These are phyloP conservation scores for Melitaea cinxia DNA, from an alignment of 1,140 invertebrate genomes.

Conservation along the genomic window DNA sequence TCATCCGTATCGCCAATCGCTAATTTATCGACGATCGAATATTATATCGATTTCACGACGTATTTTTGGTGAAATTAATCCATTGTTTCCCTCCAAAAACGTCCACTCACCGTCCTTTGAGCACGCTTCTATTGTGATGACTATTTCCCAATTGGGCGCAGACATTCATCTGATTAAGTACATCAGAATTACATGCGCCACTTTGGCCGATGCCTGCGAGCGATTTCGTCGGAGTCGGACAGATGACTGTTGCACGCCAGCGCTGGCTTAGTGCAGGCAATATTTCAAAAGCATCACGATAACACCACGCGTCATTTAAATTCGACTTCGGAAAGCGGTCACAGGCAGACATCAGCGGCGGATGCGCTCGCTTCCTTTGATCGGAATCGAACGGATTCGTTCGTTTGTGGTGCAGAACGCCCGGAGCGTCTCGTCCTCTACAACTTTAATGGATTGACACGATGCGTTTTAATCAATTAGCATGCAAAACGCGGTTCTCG, in stretches of 20 bases:
- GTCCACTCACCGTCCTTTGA: conserved; percentile 34
- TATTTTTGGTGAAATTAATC: conserved; percentile 61
- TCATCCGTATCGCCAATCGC: conserved; percentile 49
- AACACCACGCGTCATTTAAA: conserved; percentile 47
- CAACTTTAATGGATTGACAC: conserved; percentile 68
- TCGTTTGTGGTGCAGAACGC: conserved; percentile 34
- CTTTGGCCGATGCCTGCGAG: conserved; percentile 31
- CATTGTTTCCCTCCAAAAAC: conserved; percentile 47
- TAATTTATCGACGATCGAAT: conserved; percentile 48
- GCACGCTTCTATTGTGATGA: conserved; percentile 42
- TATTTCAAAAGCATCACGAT: conserved; percentile 48
- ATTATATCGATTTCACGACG: conserved; percentile 62
- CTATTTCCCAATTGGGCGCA: conserved; percentile 32
- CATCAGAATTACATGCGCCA: conserved; percentile 12
- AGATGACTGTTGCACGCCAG: conserved; percentile 19
- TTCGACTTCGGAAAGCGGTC: conserved; percentile 39
- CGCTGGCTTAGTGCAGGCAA: conserved; percentile 24
- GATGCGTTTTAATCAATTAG: conserved; percentile 80
- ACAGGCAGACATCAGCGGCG: conserved; percentile 31
- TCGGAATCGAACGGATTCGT: conserved; percentile 33
- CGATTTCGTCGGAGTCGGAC: conserved; percentile 34
- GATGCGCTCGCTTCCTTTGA: conserved; percentile 48
- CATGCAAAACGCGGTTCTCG: conserved; percentile 66
- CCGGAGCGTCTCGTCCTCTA: conserved; percentile 33
- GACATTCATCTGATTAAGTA: conserved; percentile 42